Evolutionary conservation across 2,888 invertebrate genomes (phyloP), one percentile per base, ranked within the genome.

Genomic region (Agrilus mali): DNA sequence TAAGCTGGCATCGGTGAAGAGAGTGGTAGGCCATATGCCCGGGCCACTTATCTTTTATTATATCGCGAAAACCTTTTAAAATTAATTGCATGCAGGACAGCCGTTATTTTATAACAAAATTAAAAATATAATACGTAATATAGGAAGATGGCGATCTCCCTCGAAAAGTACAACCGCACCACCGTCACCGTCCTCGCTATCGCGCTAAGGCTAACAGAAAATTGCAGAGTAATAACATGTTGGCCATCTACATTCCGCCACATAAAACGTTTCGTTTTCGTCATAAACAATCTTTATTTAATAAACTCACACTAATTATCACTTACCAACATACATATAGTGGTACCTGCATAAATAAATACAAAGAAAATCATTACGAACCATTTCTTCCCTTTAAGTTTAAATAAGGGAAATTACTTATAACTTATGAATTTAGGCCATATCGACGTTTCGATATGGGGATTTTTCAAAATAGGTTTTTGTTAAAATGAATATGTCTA

Each of bases 61-160:
- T 62, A 65, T 65, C 63, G 62, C 60, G 56, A 59, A 64, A 64
- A 63, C 60, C 60, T 63, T 63, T 65, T 62, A 64, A 64, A 64
- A 65, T 64, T 65, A 65, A 65, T 65, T 63, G 64, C 63, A 58
- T 56, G 55, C 54, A 58, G 52, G 55, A 55, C 53, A 52, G 58
- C 57, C 59, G 60, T 60, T 61, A 62, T 60, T 60, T 62, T 63
- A 63, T 62, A 61, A 61, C 60, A 58, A 62, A 63, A 63, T 63
- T 62, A 61, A 62, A 60, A 60, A 59, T 57, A 53, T 58, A 57
- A 56, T 57, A 54, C 52, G 47, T 48, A 54, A 48, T 52, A 53
- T 49, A 53, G 43, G 51, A 50, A 44, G 48, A 48, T 46, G 46
- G 49, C 54, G 55, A 55, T 55, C 55, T 56, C 53, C n/a, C n/a